Evolutionary conservation across 2,888 invertebrate species (phyloP).

Genomic region (Ophion costatus): DNA sequence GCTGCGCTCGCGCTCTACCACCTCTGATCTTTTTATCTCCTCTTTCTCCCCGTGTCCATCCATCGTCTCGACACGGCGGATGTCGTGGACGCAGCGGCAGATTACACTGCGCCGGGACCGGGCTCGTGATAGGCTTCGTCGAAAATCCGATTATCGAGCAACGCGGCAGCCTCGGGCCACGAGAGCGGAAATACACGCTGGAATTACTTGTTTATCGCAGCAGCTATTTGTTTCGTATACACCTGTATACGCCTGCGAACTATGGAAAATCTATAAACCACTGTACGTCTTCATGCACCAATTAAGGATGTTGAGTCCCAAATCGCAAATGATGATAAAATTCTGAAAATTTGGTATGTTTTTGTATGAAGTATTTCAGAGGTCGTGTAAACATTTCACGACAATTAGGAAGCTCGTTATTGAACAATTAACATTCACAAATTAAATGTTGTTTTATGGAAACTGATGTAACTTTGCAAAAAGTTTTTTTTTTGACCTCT

Average conservation of each 20-base stretch:
- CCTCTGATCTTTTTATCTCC: conserved; percentile 40
- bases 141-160: conserved; percentile 76
- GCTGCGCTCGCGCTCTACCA: conserved; percentile 32
- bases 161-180: conserved; percentile 67
- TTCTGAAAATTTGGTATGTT: no score
- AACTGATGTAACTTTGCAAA: no score
- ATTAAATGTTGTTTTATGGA: no score
- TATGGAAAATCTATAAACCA: background rate
- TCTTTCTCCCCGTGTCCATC: conserved; percentile 29
- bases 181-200: conserved; percentile 71
- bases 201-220: conserved; percentile 74
- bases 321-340: no score
- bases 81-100: conserved; percentile 6
- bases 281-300: background rate
- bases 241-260: background rate
- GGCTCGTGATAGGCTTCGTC: conserved; percentile 34
- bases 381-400: no score
- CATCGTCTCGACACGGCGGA: conserved; percentile 28
- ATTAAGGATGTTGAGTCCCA: no score
- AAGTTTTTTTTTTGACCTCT: no score
- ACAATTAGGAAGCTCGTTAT: no score
- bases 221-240: conserved; percentile 24
- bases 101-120: background rate
- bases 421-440: no score
- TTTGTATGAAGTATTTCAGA: no score